Conservation (phyloP, 2,113 vertebrate species). For the Merops nubicus region DNA sequence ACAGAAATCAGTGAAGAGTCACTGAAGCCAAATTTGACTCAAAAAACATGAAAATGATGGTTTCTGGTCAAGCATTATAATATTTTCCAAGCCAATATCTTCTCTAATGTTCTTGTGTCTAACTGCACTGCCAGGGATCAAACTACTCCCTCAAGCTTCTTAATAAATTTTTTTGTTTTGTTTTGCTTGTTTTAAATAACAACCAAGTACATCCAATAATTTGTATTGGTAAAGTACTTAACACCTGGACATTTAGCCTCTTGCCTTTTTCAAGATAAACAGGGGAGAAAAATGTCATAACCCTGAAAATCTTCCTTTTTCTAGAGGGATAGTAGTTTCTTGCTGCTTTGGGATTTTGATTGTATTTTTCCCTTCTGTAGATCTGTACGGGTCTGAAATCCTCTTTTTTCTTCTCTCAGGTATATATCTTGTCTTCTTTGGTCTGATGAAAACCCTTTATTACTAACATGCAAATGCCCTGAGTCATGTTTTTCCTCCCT, state of each 20-base stretch:
- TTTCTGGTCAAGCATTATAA: neutral
- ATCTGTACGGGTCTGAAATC: neutral
- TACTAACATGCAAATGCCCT: neutral
- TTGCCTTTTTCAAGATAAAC: neutral
- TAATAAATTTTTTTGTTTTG: neutral
- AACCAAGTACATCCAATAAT: neutral
- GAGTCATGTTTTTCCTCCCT: neutral
- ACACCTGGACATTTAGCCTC: neutral
- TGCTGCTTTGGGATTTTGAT: fast-evolving
- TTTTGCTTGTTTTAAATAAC: neutral
- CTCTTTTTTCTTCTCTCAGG: neutral
- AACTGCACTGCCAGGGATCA: neutral
- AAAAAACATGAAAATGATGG: neutral
- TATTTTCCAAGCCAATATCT: neutral
- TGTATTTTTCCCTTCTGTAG: fast-evolving
- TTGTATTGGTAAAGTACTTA: neutral
- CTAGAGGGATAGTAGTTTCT: neutral
- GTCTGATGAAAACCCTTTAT: neutral
- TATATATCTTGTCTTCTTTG: neutral
- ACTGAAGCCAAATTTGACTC: neutral
- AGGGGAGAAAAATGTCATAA: neutral
- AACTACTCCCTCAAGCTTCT: neutral
- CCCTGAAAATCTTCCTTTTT: neutral
- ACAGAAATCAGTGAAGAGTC: neutral
- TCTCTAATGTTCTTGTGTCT: neutral